phyloP scores from a whole-genome alignment of 2,113 vertebrate species.

The Telmatochromis bifrenatus region DNA sequence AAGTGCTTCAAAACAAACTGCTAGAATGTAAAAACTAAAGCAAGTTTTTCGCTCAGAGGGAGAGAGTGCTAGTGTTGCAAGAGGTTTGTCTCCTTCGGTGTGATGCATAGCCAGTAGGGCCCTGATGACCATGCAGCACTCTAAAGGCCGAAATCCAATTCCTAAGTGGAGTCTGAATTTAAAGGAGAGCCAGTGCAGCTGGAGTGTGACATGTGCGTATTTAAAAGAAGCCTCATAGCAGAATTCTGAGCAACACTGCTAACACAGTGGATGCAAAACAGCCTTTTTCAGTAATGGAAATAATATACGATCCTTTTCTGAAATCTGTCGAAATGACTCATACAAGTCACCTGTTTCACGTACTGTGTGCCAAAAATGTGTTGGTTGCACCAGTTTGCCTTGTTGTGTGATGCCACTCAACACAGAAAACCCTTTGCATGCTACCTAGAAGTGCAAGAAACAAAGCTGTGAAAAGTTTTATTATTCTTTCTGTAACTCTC shows the following conservation, averaged over 20 bases:
- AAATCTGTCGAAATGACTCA: not conserved
- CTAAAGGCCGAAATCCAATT: too few relatives aligned
- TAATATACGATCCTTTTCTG: not conserved
- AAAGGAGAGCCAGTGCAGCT: not conserved
- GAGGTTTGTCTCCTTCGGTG: too few relatives aligned
- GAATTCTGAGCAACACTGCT: not conserved
- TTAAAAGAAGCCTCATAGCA: not conserved
- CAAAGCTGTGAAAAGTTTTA: not conserved
- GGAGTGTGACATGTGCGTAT: not conserved
- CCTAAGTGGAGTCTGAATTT: too few relatives aligned
- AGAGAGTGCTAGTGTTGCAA: too few relatives aligned
- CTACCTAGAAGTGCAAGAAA: not conserved
- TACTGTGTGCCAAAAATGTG: too few relatives aligned
- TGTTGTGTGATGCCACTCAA: not conserved
- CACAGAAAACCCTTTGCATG: not conserved
- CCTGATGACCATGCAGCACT: too few relatives aligned
- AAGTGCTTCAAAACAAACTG: not conserved
- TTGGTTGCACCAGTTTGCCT: not conserved
- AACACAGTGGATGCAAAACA: not conserved
- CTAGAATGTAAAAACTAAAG: not conserved
- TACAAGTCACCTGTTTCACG: not conserved
- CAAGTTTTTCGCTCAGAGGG: not conserved
- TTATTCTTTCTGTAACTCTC: not conserved
- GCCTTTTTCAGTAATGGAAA: not conserved
- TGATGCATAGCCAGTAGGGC: too few relatives aligned